Percentiles rank a stretch among this genome's conserved stretches.
These are phyloP conservation scores for Euura lappo DNA, from an alignment of 1,140 invertebrate species.

Conservation along the genomic window DNA sequence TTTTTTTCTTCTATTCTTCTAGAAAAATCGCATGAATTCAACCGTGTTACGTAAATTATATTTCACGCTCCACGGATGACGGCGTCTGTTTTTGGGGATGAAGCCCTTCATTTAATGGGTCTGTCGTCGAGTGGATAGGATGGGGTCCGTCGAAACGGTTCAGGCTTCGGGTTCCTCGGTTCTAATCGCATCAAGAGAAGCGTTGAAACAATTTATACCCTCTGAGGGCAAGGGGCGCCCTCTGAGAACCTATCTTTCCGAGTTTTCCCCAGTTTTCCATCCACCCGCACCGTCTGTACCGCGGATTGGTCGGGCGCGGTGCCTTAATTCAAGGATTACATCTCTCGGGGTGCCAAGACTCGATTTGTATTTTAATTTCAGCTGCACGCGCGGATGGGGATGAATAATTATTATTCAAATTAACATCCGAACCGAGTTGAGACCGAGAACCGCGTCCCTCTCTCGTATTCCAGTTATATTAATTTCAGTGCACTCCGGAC, in stretches of 20 bases:
- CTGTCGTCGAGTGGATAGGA: neutral
- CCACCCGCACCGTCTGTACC: neutral
- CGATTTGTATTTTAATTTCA: slow-evolving; percentile 32
- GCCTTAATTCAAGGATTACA: slow-evolving; percentile 40
- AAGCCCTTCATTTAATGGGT: slow-evolving; percentile 37
- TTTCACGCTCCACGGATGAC: too few species aligned
- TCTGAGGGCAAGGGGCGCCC: neutral
- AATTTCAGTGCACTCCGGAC: too few species aligned
- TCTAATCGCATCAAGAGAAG: slow-evolving; percentile 32
- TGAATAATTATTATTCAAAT: slow-evolving; percentile 34
- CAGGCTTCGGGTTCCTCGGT: slow-evolving; percentile 14
- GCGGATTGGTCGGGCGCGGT: slow-evolving; percentile 17
- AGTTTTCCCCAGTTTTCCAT: neutral
- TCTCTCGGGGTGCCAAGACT: slow-evolving; percentile 10
- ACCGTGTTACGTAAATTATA: too few species aligned
- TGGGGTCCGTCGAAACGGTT: slow-evolving; percentile 10
- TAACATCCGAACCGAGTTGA: slow-evolving; percentile 15
- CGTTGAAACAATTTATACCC: slow-evolving; percentile 41
- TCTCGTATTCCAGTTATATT: too few species aligned
- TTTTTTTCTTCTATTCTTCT: too few species aligned
- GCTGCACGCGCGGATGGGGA: slow-evolving; percentile 14
- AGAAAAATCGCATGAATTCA: too few species aligned
- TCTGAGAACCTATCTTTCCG: too few species aligned
- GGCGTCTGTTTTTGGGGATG: neutral
- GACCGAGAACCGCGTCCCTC: too few species aligned